phyloP scores from a whole-genome alignment of 2,797 vertebrate species.

The Aselliscus stoliczkanus region DNA sequence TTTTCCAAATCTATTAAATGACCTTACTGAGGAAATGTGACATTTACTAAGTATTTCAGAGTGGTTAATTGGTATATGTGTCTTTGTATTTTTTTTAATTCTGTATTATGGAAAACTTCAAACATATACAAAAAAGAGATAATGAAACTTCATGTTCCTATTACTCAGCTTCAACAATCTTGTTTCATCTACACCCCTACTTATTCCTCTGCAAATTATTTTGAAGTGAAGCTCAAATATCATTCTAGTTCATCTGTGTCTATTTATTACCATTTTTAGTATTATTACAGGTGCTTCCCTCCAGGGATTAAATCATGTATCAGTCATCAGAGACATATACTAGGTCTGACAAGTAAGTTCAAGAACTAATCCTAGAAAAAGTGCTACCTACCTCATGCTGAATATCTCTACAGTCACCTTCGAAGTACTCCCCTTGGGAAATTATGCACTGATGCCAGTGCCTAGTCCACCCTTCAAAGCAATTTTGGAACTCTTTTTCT shows the following conservation, averaged over 20 bases:
- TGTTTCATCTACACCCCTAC: background rate
- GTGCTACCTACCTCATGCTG: too few relatives aligned
- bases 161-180: background rate
- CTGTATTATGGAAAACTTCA: background rate
- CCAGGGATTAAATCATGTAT: background rate
- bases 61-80: background rate
- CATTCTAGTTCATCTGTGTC: background rate
- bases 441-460: too few relatives aligned
- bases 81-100: background rate
- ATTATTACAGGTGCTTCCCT: background rate
- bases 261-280: background rate
- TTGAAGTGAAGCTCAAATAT: background rate
- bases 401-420: too few relatives aligned
- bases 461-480: too few relatives aligned
- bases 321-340: background rate
- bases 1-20: slow-evolving; percentile 43
- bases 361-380: too few relatives aligned
- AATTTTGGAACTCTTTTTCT: too few relatives aligned
- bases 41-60: slow-evolving; percentile 6
- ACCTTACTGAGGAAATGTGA: background rate
- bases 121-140: background rate
- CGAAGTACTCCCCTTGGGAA: too few relatives aligned
- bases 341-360: too few relatives aligned
- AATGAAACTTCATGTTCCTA: background rate
- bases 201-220: background rate